These are phyloP conservation scores for Auanema sp. DNA, from an alignment of 2,888 invertebrate species.

Conservation along the genomic window DNA sequence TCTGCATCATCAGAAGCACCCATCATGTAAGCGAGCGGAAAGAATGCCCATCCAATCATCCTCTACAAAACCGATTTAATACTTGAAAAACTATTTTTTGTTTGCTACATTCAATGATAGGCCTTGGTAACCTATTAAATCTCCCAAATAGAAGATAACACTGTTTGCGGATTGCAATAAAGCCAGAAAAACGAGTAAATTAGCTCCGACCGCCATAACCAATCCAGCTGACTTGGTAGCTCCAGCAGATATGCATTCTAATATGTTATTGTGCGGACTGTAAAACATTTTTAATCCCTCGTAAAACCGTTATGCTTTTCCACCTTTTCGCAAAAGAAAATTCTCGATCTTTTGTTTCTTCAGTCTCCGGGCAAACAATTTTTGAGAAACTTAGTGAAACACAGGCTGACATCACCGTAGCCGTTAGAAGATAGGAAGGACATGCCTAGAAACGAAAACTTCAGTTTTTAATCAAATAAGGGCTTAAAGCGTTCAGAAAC, in stretches of 20 bases:
- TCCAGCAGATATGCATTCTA: background rate
- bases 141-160: background rate
- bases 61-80: slow-evolving; percentile 47
- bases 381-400: background rate
- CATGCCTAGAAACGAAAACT: background rate
- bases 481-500: no score
- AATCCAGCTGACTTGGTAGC: background rate
- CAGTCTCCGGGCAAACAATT: background rate
- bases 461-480: background rate
- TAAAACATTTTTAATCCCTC: background rate
- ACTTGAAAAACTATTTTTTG: slow-evolving; percentile 39
- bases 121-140: background rate
- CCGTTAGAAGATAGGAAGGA: background rate
- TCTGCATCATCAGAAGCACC: slow-evolving; percentile 47
- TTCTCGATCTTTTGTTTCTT: background rate
- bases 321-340: background rate
- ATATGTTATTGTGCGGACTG: background rate
- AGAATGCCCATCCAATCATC: slow-evolving; percentile 47
- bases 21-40: slow-evolving; percentile 54
- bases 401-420: slow-evolving; percentile 1
- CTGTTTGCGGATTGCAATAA: background rate
- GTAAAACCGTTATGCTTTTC: no score
- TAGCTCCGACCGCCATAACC: background rate
- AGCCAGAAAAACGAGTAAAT: slow-evolving; percentile 1
- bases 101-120: slow-evolving; percentile 9